Evolutionary conservation across 2,888 invertebrate genomes (phyloP).

Genomic region (Tillus elongatus): DNA sequence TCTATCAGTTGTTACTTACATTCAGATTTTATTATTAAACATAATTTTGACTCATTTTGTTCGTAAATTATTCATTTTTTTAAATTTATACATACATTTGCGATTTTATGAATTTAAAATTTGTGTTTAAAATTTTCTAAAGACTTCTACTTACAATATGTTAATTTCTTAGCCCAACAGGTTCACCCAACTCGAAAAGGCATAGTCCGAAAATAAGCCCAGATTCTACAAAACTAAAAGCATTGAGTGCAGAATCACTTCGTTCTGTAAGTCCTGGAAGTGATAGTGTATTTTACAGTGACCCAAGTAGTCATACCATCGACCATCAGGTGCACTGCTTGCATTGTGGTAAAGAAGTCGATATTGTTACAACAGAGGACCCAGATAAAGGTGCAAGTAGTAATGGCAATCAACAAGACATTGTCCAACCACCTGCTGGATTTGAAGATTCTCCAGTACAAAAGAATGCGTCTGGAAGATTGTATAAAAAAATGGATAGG

Average conservation of each 20-base stretch:
- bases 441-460: slow-evolving; percentile 73
- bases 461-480: slow-evolving; percentile 45
- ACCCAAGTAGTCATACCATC: slow-evolving; percentile 52
- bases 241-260: slow-evolving; percentile 76
- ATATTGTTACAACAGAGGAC: slow-evolving; percentile 39
- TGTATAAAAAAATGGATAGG: slow-evolving; percentile 74
- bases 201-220: slow-evolving; percentile 35
- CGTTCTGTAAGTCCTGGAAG: slow-evolving; percentile 86
- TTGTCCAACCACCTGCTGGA: slow-evolving; percentile 80
- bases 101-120: no score
- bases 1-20: no score
- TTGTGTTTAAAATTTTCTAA: no score
- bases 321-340: slow-evolving; percentile 59
- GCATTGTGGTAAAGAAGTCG: slow-evolving; percentile 72
- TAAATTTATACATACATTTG: no score
- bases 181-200: slow-evolving; percentile 48
- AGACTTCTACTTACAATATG: no score
- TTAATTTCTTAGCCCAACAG: slow-evolving; percentile 43
- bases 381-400: slow-evolving; percentile 26
- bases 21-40: no score
- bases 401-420: slow-evolving; percentile 44
- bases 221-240: slow-evolving; percentile 55
- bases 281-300: slow-evolving; percentile 84
- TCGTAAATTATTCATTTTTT: no score
- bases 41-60: no score